Percentiles rank a stretch among this genome's conserved stretches.
Evolutionary conservation across 1,140 invertebrate species (phyloP).

Genomic region (Hermetia illucens): DNA sequence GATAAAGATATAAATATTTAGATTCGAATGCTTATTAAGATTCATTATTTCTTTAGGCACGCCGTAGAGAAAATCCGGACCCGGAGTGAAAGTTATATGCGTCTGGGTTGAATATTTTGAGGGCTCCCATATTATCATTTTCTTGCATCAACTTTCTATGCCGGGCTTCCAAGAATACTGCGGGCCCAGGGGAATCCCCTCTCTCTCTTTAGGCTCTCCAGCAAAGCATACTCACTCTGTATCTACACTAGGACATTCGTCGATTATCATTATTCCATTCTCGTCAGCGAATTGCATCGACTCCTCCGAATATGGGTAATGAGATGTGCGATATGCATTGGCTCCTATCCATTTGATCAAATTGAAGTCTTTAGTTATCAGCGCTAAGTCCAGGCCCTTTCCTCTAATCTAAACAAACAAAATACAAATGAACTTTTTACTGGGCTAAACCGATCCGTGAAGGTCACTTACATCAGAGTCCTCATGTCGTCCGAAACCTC

Average conservation of each 20-base stretch:
- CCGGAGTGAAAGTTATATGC: background rate
- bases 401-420: conserved; percentile 48
- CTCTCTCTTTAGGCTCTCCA: no score
- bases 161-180: no score
- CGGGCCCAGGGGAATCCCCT: no score
- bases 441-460: background rate
- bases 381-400: conserved; percentile 68
- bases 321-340: conserved; percentile 86
- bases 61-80: no score
- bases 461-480: conserved; percentile 59
- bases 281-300: conserved; percentile 83
- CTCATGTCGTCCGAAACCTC: conserved; percentile 84
- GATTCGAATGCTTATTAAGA: background rate
- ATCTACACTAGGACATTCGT: conserved; percentile 86
- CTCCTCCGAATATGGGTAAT: conserved; percentile 95
- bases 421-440: background rate
- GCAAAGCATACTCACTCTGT: conserved; percentile 62
- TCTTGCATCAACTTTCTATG: background rate
- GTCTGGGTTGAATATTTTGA: no score
- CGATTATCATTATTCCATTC: conserved; percentile 82
- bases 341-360: conserved; percentile 83
- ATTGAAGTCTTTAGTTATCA: conserved; percentile 79
- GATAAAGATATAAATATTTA: background rate
- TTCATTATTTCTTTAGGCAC: no score
- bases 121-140: no score